These are phyloP conservation scores for Zapus hudsonius DNA, from an alignment of 2,113 vertebrate species.

Conservation along the genomic window DNA sequence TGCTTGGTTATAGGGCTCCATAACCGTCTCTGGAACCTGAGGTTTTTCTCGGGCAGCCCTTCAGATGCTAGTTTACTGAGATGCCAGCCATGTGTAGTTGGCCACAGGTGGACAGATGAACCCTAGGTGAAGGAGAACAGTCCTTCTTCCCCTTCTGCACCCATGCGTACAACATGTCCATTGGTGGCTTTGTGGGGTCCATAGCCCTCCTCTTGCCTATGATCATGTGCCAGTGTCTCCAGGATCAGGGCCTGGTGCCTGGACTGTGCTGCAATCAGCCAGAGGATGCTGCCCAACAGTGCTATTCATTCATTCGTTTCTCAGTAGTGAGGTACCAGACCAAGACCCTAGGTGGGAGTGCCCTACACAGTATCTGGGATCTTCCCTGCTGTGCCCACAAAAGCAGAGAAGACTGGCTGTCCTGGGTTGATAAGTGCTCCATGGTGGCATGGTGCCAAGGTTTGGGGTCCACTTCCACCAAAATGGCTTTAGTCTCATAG, in stretches of 20 bases:
- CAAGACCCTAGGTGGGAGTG: not conserved
- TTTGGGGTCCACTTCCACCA: fast-evolving
- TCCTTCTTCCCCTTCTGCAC: too few relatives aligned
- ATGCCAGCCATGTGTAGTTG: not conserved
- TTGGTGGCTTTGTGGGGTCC: too few relatives aligned
- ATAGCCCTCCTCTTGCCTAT: not conserved
- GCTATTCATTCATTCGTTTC: not conserved
- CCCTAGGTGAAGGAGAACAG: not conserved
- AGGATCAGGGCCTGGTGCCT: not conserved
- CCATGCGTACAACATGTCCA: not conserved
- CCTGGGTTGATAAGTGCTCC: not conserved
- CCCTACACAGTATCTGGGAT: not conserved
- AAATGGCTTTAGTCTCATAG: too few relatives aligned
- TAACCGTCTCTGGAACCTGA: not conserved
- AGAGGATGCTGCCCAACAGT: not conserved
- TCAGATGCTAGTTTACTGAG: not conserved
- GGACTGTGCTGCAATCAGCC: not conserved
- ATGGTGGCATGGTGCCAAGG: fast-evolving
- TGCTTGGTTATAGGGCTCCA: not conserved
- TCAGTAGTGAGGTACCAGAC: not conserved
- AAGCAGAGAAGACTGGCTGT: not conserved
- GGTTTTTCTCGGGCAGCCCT: not conserved
- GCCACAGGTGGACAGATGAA: not conserved
- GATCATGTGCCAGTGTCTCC: not conserved
- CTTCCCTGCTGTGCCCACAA: not conserved